A percentile compares a stretch with the other conserved stretches of the same genome.
phyloP scores from a whole-genome alignment of 2,113 vertebrate genomes.

The Rhabdornis inornatus region DNA sequence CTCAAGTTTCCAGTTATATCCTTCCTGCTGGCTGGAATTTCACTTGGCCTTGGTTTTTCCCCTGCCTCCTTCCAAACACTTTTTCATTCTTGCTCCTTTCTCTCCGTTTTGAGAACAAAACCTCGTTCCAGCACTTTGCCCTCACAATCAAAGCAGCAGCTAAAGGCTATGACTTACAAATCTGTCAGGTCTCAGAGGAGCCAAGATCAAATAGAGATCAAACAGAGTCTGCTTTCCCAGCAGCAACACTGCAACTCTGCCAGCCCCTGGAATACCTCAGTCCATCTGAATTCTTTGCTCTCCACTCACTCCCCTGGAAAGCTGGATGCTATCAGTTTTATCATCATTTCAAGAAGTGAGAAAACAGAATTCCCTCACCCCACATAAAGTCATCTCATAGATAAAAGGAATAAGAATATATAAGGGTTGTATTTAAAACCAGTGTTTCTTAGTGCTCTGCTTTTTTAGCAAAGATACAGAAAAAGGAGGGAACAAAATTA shows the following conservation, averaged over 20 bases:
- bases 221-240: background rate
- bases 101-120: background rate
- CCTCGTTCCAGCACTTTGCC: background rate
- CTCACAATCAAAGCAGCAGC: conserved; percentile 19
- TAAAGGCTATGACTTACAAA: background rate
- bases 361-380: background rate
- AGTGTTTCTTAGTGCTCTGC: background rate
- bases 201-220: conserved; percentile 3
- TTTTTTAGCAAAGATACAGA: background rate
- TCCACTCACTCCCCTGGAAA: background rate
- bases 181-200: background rate
- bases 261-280: background rate
- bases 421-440: background rate
- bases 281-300: background rate
- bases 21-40: background rate
- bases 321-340: background rate
- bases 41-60: background rate
- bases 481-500: background rate
- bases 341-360: background rate
- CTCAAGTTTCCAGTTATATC: background rate
- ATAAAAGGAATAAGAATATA: background rate
- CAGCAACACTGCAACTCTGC: background rate
- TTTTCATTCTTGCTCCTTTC: background rate
- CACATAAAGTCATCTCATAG: background rate
- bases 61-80: background rate